phyloP scores from a whole-genome alignment of 2,113 vertebrate species.

The Anseranas semipalmata region DNA sequence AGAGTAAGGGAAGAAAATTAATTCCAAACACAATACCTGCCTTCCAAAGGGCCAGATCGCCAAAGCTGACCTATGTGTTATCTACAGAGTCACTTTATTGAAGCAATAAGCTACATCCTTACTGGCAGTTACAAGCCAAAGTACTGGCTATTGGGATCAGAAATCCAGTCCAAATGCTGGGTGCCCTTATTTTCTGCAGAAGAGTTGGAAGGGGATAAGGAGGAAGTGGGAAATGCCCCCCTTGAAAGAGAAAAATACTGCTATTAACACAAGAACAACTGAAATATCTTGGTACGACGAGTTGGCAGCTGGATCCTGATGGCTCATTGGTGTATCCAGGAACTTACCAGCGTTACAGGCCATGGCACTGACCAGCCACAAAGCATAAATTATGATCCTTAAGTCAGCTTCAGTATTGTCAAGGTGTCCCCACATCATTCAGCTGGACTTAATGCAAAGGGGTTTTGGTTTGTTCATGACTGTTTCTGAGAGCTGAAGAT shows the following conservation, averaged over 20 bases:
- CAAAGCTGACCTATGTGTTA: background rate
- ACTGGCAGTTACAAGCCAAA: background rate
- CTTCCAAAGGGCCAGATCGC: background rate
- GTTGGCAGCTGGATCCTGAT: background rate
- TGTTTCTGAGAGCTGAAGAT: background rate
- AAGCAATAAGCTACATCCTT: background rate
- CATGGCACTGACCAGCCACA: background rate
- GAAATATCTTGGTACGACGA: background rate
- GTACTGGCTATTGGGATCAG: background rate
- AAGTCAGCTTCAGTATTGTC: background rate
- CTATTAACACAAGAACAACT: background rate
- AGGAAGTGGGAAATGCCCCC: background rate
- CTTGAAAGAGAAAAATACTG: background rate
- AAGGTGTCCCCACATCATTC: background rate
- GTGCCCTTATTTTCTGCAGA: background rate
- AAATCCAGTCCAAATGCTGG: background rate
- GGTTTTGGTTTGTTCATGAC: background rate
- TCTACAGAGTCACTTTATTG: background rate
- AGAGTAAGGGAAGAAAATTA: background rate
- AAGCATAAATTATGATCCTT: background rate
- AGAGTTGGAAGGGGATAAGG: background rate
- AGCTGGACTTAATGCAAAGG: background rate
- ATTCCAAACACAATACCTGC: background rate
- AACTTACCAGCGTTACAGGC: background rate
- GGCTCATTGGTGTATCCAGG: background rate